Conservation (phyloP, 2,797 vertebrate species). For the Argyrosomus regius region DNA sequence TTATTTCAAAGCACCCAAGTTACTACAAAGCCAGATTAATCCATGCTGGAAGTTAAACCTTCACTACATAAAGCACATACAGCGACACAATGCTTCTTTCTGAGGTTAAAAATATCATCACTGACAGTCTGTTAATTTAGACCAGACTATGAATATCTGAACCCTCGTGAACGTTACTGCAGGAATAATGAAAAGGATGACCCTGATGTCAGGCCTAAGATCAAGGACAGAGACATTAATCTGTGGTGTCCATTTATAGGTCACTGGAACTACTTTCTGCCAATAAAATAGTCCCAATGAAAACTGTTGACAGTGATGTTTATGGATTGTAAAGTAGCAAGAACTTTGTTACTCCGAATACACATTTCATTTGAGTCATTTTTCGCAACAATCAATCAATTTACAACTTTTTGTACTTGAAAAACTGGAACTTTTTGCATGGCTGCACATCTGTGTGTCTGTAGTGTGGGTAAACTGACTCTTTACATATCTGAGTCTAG, state of each 20-base stretch:
- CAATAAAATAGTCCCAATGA: neutral
- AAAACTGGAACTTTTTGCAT: neutral
- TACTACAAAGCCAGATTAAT: constrained; percentile 75
- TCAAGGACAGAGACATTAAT: constrained; percentile 23
- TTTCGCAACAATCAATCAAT: neutral
- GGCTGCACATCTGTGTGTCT: neutral
- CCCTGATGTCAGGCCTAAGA: neutral
- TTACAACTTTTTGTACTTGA: neutral
- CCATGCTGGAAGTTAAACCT: constrained; percentile 57
- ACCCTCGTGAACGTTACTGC: constrained; percentile 12
- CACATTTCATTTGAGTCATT: neutral
- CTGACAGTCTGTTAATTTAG: constrained; percentile 48
- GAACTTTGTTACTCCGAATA: neutral
- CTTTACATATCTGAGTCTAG: neutral
- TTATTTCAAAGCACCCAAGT: constrained; percentile 70
- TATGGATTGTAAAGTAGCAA: neutral
- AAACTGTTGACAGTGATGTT: neutral
- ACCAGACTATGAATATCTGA: constrained; percentile 35
- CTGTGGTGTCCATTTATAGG: neutral
- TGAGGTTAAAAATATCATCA: constrained; percentile 52
- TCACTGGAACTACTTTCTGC: neutral
- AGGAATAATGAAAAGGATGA: constrained; percentile 6
- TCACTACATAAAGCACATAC: constrained; percentile 24
- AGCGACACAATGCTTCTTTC: constrained; percentile 16
- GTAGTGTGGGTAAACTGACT: neutral